Conservation (phyloP, 2,888 invertebrate genomes). For the Ornithoptera priamus region DNA sequence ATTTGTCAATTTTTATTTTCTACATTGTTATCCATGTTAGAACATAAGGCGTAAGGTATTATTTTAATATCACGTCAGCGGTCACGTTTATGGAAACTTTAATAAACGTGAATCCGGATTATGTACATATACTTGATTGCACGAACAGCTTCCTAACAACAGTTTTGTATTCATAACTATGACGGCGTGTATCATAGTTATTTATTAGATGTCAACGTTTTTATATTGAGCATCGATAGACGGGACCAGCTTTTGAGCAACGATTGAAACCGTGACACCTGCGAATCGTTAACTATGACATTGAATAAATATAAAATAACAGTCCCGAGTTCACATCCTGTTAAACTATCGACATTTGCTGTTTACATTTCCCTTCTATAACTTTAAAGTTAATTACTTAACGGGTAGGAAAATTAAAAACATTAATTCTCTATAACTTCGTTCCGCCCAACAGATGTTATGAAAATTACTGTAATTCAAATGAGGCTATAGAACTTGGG, state of each 20-base stretch:
- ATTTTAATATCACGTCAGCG: constrained; percentile 34
- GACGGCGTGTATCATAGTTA: constrained; percentile 10
- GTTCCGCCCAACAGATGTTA: too few species aligned
- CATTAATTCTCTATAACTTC: too few species aligned
- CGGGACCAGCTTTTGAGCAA: neutral
- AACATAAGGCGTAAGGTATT: constrained; percentile 30
- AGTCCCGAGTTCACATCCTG: too few species aligned
- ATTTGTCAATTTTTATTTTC: neutral
- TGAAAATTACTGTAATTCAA: too few species aligned
- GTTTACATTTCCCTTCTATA: too few species aligned
- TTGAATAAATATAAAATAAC: neutral
- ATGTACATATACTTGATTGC: constrained; percentile 40
- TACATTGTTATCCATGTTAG: neutral
- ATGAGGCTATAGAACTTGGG: too few species aligned
- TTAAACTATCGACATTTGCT: too few species aligned
- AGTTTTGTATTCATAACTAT: constrained; percentile 28
- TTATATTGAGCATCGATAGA: constrained; percentile 4
- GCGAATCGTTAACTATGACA: neutral
- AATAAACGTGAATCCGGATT: constrained; percentile 48
- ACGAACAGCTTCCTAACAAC: constrained; percentile 46
- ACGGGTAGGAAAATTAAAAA: too few species aligned
- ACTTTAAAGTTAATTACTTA: too few species aligned
- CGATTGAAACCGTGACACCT: neutral
- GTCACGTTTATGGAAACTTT: constrained; percentile 45
- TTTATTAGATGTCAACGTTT: constrained; percentile 15